Percentiles rank a stretch among this genome's conserved stretches.
phyloP scores from a whole-genome alignment of 2,113 vertebrate species.

The Anthoscopus minutus region DNA sequence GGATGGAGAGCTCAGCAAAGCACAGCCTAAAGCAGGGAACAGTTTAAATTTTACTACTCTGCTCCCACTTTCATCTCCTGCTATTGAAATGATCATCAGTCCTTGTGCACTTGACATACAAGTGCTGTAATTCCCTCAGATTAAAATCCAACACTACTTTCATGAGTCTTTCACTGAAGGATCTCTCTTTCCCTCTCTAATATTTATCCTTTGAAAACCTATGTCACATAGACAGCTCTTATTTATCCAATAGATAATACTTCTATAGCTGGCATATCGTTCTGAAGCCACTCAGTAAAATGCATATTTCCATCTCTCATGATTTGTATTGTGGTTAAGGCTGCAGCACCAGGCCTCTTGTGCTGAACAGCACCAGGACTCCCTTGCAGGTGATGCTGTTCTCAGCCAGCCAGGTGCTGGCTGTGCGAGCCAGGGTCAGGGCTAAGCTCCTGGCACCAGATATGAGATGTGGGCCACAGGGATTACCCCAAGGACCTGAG shows the following conservation, averaged over 20 bases:
- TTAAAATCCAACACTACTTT: slow-evolving; percentile 49
- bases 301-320: slow-evolving; percentile 29
- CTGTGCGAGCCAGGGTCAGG: not conserved
- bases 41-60: slow-evolving; percentile 34
- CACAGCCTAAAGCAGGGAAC: not conserved
- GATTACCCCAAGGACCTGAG: slow-evolving; percentile 12
- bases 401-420: not conserved
- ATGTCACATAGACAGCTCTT: slow-evolving; percentile 63
- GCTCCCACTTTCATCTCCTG: not conserved
- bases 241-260: slow-evolving; percentile 59
- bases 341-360: not conserved
- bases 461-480: not conserved
- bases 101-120: slow-evolving; percentile 28
- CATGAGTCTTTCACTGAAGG: slow-evolving; percentile 6
- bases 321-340: slow-evolving; percentile 19
- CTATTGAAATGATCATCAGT: slow-evolving; percentile 61
- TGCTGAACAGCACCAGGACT: not conserved
- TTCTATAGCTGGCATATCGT: slow-evolving; percentile 48
- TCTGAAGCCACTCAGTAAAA: slow-evolving; percentile 39
- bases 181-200: slow-evolving; percentile 55
- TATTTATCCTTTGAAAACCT: slow-evolving; percentile 61
- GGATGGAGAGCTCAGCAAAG: not conserved
- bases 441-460: not conserved
- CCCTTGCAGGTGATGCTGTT: not conserved
- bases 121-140: slow-evolving; percentile 48